Evolutionary conservation across 2,888 invertebrate species (phyloP).

Genomic region (Mythimna albipuncta): DNA sequence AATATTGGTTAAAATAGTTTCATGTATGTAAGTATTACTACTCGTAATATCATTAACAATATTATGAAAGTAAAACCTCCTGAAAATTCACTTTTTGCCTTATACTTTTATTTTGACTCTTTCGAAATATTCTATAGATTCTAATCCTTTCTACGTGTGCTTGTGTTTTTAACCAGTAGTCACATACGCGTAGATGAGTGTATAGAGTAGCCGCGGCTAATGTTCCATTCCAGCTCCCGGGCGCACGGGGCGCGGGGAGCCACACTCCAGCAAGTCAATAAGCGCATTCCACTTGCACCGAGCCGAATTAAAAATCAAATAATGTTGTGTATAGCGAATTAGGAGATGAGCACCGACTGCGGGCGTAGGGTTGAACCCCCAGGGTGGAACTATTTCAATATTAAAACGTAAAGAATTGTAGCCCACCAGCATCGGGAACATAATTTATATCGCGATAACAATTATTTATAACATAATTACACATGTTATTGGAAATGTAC

Average conservation of each 20-base stretch:
- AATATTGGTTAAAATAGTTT: too few relatives aligned
- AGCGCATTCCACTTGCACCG: conserved; percentile 84
- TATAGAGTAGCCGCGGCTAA: background rate
- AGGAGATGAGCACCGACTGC: conserved; percentile 57
- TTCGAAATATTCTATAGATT: too few relatives aligned
- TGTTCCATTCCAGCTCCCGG: background rate
- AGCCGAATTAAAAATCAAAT: conserved; percentile 89
- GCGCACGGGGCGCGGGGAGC: background rate
- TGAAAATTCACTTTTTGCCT: too few relatives aligned
- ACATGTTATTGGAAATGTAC: conserved; percentile 10
- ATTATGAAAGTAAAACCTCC: too few relatives aligned
- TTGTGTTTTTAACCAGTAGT: background rate
- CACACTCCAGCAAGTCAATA: conserved; percentile 80
- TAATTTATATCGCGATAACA: conserved; percentile 12
- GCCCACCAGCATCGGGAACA: background rate
- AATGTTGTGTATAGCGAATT: conserved; percentile 87
- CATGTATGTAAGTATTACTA: too few relatives aligned
- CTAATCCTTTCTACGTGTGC: background rate
- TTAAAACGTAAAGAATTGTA: background rate
- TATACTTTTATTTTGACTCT: too few relatives aligned
- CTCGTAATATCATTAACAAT: too few relatives aligned
- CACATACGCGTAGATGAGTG: too few relatives aligned
- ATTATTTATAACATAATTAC: conserved; percentile 18
- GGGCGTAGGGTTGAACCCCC: conserved; percentile 48
- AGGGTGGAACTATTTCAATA: background rate